Conservation (phyloP, 2,888 invertebrate species). For the Opisthograptis luteolata region DNA sequence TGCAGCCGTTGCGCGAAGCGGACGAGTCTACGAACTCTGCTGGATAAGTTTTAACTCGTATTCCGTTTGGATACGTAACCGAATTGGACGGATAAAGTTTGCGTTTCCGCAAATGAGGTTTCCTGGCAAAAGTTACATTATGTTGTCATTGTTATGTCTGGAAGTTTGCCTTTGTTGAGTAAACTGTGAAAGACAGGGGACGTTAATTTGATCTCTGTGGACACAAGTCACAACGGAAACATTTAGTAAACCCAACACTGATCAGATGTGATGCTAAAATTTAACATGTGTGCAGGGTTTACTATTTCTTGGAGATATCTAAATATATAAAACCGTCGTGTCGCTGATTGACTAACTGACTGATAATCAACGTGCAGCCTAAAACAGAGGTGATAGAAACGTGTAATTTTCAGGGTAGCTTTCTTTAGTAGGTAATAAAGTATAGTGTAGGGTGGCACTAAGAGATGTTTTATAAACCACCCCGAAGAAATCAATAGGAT, state of each 20-base stretch:
- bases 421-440: no score
- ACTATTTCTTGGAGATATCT: no score
- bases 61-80: slow-evolving; percentile 15
- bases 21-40: slow-evolving; percentile 11
- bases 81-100: slow-evolving; percentile 21
- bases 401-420: no score
- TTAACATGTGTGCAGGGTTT: no score
- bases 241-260: slow-evolving; percentile 5
- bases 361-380: no score
- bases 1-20: neutral
- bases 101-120: slow-evolving; percentile 18
- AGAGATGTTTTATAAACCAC: no score
- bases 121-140: slow-evolving; percentile 19
- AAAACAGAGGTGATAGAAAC: no score
- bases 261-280: no score
- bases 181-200: slow-evolving; percentile 4
- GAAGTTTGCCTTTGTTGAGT: slow-evolving; percentile 14
- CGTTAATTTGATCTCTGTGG: slow-evolving; percentile 6
- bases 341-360: no score
- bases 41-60: slow-evolving; percentile 20
- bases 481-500: no score
- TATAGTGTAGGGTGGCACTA: no score
- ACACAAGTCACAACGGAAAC: neutral
- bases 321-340: no score
- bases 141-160: slow-evolving; percentile 22